A percentile compares a stretch with the other conserved stretches of the same genome.
Conservation (phyloP, 2,888 invertebrate species). For the Cecidostiba fungosa region DNA sequence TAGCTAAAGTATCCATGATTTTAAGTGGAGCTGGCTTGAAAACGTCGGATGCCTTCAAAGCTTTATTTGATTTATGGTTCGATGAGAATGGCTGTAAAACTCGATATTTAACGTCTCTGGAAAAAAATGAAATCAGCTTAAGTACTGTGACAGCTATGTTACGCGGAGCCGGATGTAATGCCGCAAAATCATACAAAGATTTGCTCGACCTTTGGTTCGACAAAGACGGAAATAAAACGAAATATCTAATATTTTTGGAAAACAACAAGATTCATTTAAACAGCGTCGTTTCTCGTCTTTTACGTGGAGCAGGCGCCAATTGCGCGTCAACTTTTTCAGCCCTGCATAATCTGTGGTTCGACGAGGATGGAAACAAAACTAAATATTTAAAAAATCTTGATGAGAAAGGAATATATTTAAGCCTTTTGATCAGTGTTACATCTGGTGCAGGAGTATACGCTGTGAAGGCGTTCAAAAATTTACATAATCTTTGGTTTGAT, state of each 20-base stretch:
- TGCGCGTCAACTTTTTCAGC: slow-evolving; percentile 70
- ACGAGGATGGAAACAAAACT: slow-evolving; percentile 65
- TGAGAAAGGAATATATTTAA: slow-evolving; percentile 30
- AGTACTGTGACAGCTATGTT: slow-evolving; percentile 66
- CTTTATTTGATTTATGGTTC: slow-evolving; percentile 71
- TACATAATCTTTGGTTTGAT: slow-evolving; percentile 67
- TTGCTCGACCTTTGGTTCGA: slow-evolving; percentile 70
- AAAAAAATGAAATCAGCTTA: slow-evolving; percentile 40
- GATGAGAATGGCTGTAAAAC: slow-evolving; percentile 65
- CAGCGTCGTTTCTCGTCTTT: slow-evolving; percentile 68
- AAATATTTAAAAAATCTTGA: slow-evolving; percentile 40
- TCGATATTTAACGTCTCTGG: slow-evolving; percentile 37
- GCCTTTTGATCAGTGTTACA: slow-evolving; percentile 63
- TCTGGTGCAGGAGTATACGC: slow-evolving; percentile 7
- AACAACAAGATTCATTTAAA: slow-evolving; percentile 66
- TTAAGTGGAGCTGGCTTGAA: slow-evolving; percentile 65
- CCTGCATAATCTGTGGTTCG: slow-evolving; percentile 71
- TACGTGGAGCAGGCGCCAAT: slow-evolving; percentile 65
- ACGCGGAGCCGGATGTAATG: slow-evolving; percentile 63
- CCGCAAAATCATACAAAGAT: slow-evolving; percentile 70
- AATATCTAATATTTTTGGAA: slow-evolving; percentile 54
- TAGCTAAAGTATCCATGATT: slow-evolving; percentile 68
- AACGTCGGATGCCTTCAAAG: slow-evolving; percentile 70
- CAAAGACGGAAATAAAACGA: slow-evolving; percentile 52
- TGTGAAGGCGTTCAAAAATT: slow-evolving; percentile 63